Evolutionary conservation across 2,113 vertebrate genomes (phyloP), one percentile per base, ranked within the genome.

Genomic region (Mungos mungo): DNA sequence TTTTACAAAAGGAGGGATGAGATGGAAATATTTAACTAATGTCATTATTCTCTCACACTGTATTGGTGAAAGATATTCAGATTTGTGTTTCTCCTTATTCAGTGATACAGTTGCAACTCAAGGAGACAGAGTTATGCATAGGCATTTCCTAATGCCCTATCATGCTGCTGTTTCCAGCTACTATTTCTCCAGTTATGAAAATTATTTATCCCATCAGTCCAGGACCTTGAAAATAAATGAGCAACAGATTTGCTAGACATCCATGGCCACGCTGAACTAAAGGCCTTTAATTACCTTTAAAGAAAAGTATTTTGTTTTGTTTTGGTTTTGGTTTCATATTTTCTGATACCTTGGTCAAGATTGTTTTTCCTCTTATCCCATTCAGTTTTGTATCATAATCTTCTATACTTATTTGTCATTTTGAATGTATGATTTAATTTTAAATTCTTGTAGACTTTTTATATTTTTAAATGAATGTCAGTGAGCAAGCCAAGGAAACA

Each of bases 71-170:
- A 77, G 38, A 35, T 50, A 23, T 2, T 25, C 41, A 47, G 25
- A 15, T n/a, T 74, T 89, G 23, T 15, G 54, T 85, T 79, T 9
- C 25, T 92, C n/a, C 72, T 77, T 88, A 79, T 89, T 88, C 85
- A 83, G 27, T 38, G 52, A 66, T 52, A 74, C 7, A 60, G 13
- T 27, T 52, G n/a, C 50, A 41, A 76, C 0, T 41, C 60, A 27
- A 74, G 29, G 11, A 76, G 7, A 29, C 4, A 25, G 8, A 3
- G 7, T 19, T 29, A 1, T 0, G 10, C 4, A 12, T 1, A 74
- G 33, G 3, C 9, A 74, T 45, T 71, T 76, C 47, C 3, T 19
- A 41, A n/a, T 57, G 13, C 25, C 65, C 27, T 11, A 3, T 11
- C 29, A 31, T 15, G n/a, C 19, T 23, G 12, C 13, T 80, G 3